Evolutionary conservation across 2,113 vertebrate species (phyloP).

Genomic region (Spheniscus mendiculus): DNA sequence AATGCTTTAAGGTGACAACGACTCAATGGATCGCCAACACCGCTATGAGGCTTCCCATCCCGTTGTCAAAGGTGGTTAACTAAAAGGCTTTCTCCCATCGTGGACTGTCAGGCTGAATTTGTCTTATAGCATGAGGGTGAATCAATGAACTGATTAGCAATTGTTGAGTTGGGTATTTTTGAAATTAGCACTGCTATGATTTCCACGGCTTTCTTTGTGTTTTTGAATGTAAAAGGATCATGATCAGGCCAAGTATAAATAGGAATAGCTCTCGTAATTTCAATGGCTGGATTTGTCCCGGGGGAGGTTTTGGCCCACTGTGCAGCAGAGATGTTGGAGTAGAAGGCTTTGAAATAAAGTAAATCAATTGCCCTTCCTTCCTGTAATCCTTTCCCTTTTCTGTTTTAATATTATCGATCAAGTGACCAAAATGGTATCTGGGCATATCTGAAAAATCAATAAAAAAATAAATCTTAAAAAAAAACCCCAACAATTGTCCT

Average conservation of each 20-base stretch:
- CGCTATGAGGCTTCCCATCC: not conserved
- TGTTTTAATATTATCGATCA: not conserved
- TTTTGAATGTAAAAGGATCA: not conserved
- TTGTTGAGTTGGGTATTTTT: not conserved
- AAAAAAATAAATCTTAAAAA: not conserved
- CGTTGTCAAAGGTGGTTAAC: not conserved
- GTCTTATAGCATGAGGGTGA: not conserved
- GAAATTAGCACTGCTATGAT: not conserved
- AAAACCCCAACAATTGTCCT: not conserved
- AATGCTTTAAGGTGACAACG: not conserved
- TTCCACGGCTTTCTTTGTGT: not conserved
- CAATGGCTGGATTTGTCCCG: not conserved
- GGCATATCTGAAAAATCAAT: slow-evolving; percentile 3
- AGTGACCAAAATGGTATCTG: not conserved
- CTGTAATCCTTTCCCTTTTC: not conserved
- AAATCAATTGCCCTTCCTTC: not conserved
- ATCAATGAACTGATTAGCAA: slow-evolving; percentile 51
- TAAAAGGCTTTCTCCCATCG: not conserved
- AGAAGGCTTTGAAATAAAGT: not conserved
- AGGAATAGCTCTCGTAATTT: not conserved
- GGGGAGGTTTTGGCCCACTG: not conserved
- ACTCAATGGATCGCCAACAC: slow-evolving; percentile 7
- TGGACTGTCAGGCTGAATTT: slow-evolving; percentile 42
- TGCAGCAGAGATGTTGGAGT: not conserved
- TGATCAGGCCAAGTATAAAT: not conserved